Evolutionary conservation across 2,113 vertebrate genomes (phyloP), one percentile per base, ranked within the genome.

Genomic region (Bos indicus): DNA sequence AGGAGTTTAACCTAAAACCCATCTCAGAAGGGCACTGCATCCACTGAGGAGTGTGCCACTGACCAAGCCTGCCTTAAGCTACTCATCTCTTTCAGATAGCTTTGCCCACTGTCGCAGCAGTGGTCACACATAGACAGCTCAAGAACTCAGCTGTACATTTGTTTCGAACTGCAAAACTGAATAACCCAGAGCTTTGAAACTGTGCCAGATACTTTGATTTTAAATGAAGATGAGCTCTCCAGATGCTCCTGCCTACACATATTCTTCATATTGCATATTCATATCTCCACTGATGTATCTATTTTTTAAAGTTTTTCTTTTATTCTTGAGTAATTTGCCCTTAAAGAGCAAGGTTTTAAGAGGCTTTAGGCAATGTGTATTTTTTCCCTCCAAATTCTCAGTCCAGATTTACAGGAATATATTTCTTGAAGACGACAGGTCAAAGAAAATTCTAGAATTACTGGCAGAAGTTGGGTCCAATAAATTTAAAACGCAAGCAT

Each of bases 401-500:
- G 56, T 25, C 11, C 15, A 71, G 62, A 88, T 57, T 90, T 82
- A 64, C 10, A 96, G n/a, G 85, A 90, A 95, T 56, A 52, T 40
- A 82, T 74, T 97, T 94, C 43, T 91, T 91, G 9, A 88, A 64
- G 56, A 71, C 11, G 54, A 91, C 1, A 82, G 91, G 81, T 87
- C 10, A 91, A 94, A 87, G 93, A 74, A 97, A 90, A 90, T 77
- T 81, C 25, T 91, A 88, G 48, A 96, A 90, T 43, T 84, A 67
- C 2, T 94, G 30, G 51, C 46, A 82, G 83, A 84, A 83, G 48
- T 43, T 59, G 13, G 28, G 19, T 57, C n/a, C 88, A 25, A 23
- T 56, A 77, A 97, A 57, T 90, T 77, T 14, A 67, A 77, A 67
- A 88, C 2, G 5, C 1, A 80, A 89, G 60, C 17, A 60, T 82